Percentiles rank a stretch among this genome's conserved stretches.
Conservation (phyloP, 2,113 vertebrate genomes). For the Thalassoma bifasciatum region DNA sequence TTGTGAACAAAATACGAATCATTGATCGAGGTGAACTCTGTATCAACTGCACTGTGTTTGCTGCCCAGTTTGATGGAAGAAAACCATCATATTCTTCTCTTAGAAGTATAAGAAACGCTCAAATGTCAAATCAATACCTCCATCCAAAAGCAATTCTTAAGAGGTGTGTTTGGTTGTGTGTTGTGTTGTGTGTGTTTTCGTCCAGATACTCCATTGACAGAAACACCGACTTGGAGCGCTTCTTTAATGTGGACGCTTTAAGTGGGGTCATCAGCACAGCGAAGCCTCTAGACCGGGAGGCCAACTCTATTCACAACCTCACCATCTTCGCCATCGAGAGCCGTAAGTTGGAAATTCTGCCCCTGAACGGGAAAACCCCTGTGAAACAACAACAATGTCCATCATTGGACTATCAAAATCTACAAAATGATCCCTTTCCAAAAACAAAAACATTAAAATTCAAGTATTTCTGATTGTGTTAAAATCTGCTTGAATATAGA, state of each 20-base stretch:
- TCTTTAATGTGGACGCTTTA: conserved; percentile 95
- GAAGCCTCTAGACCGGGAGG: conserved; percentile 93
- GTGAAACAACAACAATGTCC: background rate
- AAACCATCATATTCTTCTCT: conserved; percentile 33
- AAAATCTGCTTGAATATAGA: background rate
- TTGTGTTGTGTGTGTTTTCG: conserved; percentile 40
- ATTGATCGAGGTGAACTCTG: background rate
- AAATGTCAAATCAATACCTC: conserved; percentile 61
- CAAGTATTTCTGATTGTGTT: background rate
- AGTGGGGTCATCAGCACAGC: conserved; percentile 95
- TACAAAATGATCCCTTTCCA: no score
- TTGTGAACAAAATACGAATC: background rate
- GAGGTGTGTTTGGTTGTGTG: background rate
- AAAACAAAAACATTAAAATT: no score
- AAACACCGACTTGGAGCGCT: conserved; percentile 96
- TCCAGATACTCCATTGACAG: conserved; percentile 96
- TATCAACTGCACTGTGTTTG: conserved; percentile 3
- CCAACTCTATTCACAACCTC: conserved; percentile 93
- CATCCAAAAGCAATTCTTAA: conserved; percentile 29
- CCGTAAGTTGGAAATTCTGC: conserved; percentile 84
- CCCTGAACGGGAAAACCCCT: background rate
- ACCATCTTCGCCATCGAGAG: conserved; percentile 96
- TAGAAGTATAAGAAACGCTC: conserved; percentile 15
- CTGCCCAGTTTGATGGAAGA: conserved; percentile 11
- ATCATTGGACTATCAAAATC: background rate